A percentile compares a stretch with the other conserved stretches of the same genome.
Evolutionary conservation across 2,888 invertebrate genomes (phyloP).

Genomic region (Oxytorus armatus): DNA sequence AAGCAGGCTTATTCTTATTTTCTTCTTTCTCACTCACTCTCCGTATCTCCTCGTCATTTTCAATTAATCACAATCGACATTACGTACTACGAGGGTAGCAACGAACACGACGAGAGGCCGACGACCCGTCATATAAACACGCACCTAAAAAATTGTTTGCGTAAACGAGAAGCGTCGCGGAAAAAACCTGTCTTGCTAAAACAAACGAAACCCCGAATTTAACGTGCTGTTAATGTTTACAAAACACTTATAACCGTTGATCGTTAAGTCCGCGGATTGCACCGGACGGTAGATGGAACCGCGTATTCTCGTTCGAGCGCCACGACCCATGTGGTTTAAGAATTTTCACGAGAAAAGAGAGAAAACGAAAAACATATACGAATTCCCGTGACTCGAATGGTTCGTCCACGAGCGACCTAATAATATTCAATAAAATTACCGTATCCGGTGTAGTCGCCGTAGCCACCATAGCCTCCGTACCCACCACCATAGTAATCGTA

Average conservation of each 20-base stretch:
- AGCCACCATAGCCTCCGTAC: conserved; percentile 93
- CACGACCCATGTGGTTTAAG: too few species aligned
- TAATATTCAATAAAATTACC: conserved; percentile 88
- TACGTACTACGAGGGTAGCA: not conserved
- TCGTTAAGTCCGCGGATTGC: too few species aligned
- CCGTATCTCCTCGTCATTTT: not conserved
- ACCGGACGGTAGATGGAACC: too few species aligned
- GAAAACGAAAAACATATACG: conserved; percentile 47
- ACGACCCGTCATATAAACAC: too few species aligned
- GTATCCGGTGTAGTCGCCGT: conserved; percentile 93
- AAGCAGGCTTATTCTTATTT: conserved; percentile 60
- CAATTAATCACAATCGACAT: not conserved
- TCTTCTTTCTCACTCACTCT: not conserved
- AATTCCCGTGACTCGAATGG: conserved; percentile 33
- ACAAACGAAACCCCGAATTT: too few species aligned
- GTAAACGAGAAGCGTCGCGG: too few species aligned
- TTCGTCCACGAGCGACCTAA: conserved; percentile 66
- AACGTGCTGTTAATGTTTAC: too few species aligned
- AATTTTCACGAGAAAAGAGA: conserved; percentile 15
- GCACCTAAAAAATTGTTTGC: too few species aligned
- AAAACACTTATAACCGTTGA: too few species aligned
- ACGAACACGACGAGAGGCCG: not conserved
- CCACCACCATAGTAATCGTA: conserved; percentile 88
- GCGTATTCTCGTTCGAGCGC: conserved; percentile 9
- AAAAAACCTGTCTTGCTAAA: too few species aligned